Evolutionary conservation across 2,797 vertebrate species (phyloP).

Genomic region (Hippopotamyrus pictus): DNA sequence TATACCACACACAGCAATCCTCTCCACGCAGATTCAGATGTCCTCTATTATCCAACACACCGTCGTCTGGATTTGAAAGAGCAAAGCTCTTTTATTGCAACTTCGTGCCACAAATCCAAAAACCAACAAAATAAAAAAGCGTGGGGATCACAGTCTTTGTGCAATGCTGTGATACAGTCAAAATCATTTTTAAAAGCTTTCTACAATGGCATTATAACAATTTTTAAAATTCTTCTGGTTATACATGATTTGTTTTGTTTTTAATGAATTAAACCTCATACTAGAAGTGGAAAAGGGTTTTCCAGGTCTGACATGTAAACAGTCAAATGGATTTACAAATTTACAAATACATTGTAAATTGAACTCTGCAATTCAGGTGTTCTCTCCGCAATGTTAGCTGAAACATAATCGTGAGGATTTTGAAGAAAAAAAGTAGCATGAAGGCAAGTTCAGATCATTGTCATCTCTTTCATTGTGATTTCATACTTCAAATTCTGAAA

Average conservation of each 20-base stretch:
- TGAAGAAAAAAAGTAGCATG: conserved; percentile 39
- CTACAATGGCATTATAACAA: not conserved
- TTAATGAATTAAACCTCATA: not conserved
- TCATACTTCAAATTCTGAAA: not conserved
- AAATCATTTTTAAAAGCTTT: not conserved
- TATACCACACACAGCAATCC: not conserved
- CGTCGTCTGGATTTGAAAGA: not conserved
- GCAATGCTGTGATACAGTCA: not conserved
- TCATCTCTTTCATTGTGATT: not conserved
- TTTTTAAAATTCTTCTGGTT: not conserved
- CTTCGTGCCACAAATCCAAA: not conserved
- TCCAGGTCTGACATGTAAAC: not conserved
- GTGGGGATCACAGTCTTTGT: not conserved
- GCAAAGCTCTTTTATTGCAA: conserved; percentile 34
- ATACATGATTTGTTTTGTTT: not conserved
- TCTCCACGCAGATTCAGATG: not conserved
- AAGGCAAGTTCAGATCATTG: not conserved
- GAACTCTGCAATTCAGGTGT: not conserved
- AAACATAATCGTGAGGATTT: conserved; percentile 14
- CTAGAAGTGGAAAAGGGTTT: not conserved
- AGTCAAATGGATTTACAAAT: no score
- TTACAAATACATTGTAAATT: not conserved
- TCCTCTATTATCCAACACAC: conserved; percentile 1
- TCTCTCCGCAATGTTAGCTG: not conserved
- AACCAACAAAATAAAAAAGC: not conserved